Evolutionary conservation across 2,888 invertebrate species (phyloP).

Genomic region (Drosophila subquinaria): DNA sequence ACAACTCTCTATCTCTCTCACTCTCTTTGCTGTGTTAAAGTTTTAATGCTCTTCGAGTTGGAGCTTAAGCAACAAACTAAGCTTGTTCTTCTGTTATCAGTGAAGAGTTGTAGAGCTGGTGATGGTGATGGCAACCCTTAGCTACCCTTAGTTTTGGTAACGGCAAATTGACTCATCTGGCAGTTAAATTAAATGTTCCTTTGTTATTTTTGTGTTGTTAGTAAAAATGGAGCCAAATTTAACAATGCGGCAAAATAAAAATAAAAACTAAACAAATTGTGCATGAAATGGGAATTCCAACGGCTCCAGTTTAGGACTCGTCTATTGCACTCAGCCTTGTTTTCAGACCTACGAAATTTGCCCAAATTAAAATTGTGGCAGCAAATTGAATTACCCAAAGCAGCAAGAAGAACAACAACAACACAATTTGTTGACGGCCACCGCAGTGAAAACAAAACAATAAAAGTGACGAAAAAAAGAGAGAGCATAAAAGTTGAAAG

Average conservation of each 20-base stretch:
- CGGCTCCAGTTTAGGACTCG: conserved; percentile 23
- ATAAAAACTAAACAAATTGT: conserved; percentile 78
- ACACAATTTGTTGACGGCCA: conserved; percentile 41
- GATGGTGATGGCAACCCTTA: conserved; percentile 30
- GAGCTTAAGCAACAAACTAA: conserved; percentile 6
- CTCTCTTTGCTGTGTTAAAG: conserved; percentile 31
- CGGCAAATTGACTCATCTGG: conserved; percentile 62
- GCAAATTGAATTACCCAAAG: conserved; percentile 75
- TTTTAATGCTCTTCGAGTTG: background rate
- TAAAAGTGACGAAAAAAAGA: conserved; percentile 52
- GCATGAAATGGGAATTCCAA: conserved; percentile 65
- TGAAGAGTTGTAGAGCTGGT: background rate
- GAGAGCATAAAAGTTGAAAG: conserved; percentile 64
- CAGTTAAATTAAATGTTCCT: conserved; percentile 68
- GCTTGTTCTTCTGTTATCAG: conserved; percentile 8
- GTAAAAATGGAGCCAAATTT: conserved; percentile 51
- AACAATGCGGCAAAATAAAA: conserved; percentile 79
- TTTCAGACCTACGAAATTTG: conserved; percentile 46
- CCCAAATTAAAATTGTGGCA: conserved; percentile 78
- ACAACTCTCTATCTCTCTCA: background rate
- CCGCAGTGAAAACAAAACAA: conserved; percentile 76
- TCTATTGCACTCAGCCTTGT: conserved; percentile 28
- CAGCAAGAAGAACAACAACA: conserved; percentile 36
- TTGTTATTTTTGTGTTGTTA: conserved; percentile 35
- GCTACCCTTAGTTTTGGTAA: conserved; percentile 36